Base-by-base conservation (phyloP, 2,797 vertebrate species). In the Anableps anableps region DNA sequence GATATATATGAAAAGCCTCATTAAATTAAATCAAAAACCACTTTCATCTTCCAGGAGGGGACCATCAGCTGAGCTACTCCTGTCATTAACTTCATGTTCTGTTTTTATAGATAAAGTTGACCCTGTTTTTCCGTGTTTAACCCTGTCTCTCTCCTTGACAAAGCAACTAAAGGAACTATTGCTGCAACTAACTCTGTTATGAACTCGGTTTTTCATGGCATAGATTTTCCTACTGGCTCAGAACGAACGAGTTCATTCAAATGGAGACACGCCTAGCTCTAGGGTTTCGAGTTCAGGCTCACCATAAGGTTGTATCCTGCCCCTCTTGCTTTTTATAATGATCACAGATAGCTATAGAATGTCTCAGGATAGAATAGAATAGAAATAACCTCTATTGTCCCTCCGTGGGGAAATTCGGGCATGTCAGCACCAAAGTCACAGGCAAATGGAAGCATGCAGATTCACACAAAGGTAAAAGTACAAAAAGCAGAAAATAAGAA, bases 281-380 rank as follows among this genome's bases (percentile, higher is more conserved):
- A 70, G 66, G 38, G 38, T 43, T 14, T 70, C 5, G 29, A n/a
- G 21, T 41, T 41, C 34, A 66, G 36, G 60, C 29, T 34, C 29
- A 62, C n/a, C 55, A 60, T 26, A 60, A 31, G 68, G 38, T 45
- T 71, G 68, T 45, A 10, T 71, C 68, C 26, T 26, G 23, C 1
- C 13, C 68, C 36, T 36, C 41, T 45, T 71, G 68, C 68, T 45
- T 70, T 64, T 68, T 68, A 68, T 41, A 68, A 43, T n/a, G 23
- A 45, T 4, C 41, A 71, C 26, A 8, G 23, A 43, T 70, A 66
- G 62, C 62, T 11, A 26, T 1, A 26, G 68, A 71, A 29, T 1
- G 14, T 71, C 68, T 16, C 41, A 71, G 38, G 26, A 71, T 29
- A 71, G 23, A 19, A 60, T 29, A 34, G 31, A 31, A 62, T 19